Evolutionary conservation across 2,797 vertebrate species (phyloP), one percentile per base, ranked within the genome.

Genomic region (Luscinia megarhynchos): DNA sequence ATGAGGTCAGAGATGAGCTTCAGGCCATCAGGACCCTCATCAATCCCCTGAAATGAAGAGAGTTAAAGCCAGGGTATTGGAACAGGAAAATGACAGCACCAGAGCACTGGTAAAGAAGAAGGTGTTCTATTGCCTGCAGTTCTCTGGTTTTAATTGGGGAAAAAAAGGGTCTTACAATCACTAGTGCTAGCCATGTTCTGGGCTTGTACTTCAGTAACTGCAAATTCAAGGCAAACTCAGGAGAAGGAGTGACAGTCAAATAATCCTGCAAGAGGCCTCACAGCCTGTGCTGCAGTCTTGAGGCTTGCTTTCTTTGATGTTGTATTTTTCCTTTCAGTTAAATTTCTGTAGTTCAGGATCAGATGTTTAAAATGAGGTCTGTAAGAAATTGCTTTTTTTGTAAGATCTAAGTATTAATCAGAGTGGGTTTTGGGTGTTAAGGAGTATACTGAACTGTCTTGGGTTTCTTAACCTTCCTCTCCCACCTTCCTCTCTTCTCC

Each of bases 1-100:
- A 99, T 98, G 97, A 98, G 98, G 96, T 99, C 98, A 2, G 99
- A 98, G 89, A 99, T 98, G 87, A 99, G 98, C 91, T 97, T 98
- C 90, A 99, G 93, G 43, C 98, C 99, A 0, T 97, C 93, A 1
- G 98, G 98, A 55, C 98, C 98, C 55, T 98, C 98, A 26, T 99
- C 98, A 3, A 99, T 84, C 20, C 99, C 99, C 99, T 99, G 93
- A 32, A 78, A 63, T 78, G 83, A 67, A 1, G 3, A 66, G 0
- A 48, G 70, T 81, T 43, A 84, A 84, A 93, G 40, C 18, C 53
- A 79, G 54, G 23, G 20, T 76, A 32, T 45, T 48, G 51, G 55
- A 79, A 40, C 2, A 93, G 40, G 67, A 84, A 79, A 81, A 63
- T 19, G 11, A 61, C 41, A 64, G 61, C 55, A 48, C 41, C 15